Percentiles rank a stretch among this genome's conserved stretches.
These are phyloP conservation scores for Lepidocyrtinus sp. DNA, from an alignment of 2,888 invertebrate species.

Conservation along the genomic window DNA sequence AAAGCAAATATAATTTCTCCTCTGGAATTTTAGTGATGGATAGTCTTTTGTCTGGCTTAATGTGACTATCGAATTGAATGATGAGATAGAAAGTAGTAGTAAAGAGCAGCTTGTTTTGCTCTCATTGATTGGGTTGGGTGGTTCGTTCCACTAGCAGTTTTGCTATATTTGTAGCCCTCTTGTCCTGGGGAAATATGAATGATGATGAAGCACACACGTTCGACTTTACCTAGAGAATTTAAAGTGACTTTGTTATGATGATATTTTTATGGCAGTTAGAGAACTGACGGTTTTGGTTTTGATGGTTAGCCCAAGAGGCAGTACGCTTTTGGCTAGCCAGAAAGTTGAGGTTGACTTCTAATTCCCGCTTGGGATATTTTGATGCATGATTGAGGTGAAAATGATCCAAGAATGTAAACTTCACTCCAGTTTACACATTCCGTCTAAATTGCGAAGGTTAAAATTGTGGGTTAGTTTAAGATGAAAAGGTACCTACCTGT, in stretches of 20 bases:
- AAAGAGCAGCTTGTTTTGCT: not conserved
- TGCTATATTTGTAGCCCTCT: not conserved
- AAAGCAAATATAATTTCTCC: slow-evolving; percentile 9
- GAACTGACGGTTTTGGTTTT: not conserved
- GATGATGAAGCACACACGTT: not conserved
- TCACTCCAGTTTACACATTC: not conserved
- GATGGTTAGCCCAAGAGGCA: slow-evolving; percentile 3
- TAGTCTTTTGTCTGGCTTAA: not conserved
- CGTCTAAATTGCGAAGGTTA: too few relatives aligned
- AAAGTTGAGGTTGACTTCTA: slow-evolving; percentile 8
- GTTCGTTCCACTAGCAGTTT: not conserved
- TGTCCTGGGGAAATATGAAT: too few relatives aligned
- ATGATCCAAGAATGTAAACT: not conserved
- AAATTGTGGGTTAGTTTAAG: too few relatives aligned
- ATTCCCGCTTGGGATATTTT: slow-evolving; percentile 1
- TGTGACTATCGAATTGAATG: not conserved
- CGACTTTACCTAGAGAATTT: not conserved
- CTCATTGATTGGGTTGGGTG: slow-evolving; percentile 7
- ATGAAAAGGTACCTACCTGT: too few relatives aligned
- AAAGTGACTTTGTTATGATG: too few relatives aligned
- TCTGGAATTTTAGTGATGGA: not conserved
- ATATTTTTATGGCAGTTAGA: too few relatives aligned
- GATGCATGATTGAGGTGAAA: slow-evolving; percentile 3
- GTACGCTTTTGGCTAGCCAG: slow-evolving; percentile 8
- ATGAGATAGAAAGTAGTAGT: not conserved